Evolutionary conservation across 2,888 invertebrate species (phyloP).

Genomic region (Amphipyra berbera): DNA sequence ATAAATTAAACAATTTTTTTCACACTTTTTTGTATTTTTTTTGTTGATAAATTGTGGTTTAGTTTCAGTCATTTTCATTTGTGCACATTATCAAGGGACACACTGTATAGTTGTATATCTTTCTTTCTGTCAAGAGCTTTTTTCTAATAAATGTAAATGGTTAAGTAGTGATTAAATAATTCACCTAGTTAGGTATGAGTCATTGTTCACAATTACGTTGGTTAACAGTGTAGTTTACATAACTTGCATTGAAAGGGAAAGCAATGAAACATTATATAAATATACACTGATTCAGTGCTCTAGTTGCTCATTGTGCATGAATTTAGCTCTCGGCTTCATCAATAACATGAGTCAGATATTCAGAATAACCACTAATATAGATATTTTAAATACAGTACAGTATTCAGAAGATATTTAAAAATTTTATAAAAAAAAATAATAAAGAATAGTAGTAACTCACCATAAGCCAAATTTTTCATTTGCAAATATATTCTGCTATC

Average conservation of each 20-base stretch:
- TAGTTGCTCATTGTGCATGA: slow-evolving; percentile 19
- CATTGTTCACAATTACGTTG: slow-evolving; percentile 1
- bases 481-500: slow-evolving; percentile 82
- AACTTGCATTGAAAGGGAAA: slow-evolving; percentile 29
- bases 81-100: too few relatives aligned
- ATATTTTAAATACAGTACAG: too few relatives aligned
- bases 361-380: too few relatives aligned
- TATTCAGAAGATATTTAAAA: too few relatives aligned
- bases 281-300: slow-evolving; percentile 8
- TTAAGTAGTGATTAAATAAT: not conserved
- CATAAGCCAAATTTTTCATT: slow-evolving; percentile 88
- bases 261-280: slow-evolving; percentile 32
- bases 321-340: slow-evolving; percentile 9
- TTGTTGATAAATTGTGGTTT: too few relatives aligned
- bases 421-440: not conserved
- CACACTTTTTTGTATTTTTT: too few relatives aligned
- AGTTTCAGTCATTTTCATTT: too few relatives aligned
- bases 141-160: too few relatives aligned
- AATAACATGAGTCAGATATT: not conserved
- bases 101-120: too few relatives aligned
- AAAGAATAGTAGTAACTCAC: slow-evolving; percentile 69
- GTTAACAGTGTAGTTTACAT: slow-evolving; percentile 9
- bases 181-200: not conserved
- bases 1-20: too few relatives aligned
- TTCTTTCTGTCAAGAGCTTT: too few relatives aligned